Percentiles rank a stretch among this genome's conserved stretches.
phyloP scores from a whole-genome alignment of 2,888 invertebrate genomes.

The Scaptomyza caliginosa region DNA sequence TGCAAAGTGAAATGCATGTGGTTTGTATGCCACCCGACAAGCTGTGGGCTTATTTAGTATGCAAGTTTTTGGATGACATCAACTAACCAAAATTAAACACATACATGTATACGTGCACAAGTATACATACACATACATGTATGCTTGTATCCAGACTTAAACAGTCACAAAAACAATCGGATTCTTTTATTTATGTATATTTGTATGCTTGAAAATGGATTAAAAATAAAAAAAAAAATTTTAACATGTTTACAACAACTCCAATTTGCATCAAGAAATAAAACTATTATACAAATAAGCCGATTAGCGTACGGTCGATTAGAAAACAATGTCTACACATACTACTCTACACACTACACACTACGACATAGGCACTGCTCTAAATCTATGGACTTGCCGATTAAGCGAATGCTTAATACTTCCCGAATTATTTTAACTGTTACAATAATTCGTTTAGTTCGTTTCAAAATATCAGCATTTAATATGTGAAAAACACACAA shows the following conservation, averaged over 20 bases:
- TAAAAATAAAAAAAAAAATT: too few relatives aligned
- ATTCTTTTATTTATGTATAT: background rate
- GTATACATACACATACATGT: too few relatives aligned
- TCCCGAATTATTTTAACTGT: too few relatives aligned
- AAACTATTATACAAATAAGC: too few relatives aligned
- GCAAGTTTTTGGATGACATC: constrained; percentile 72
- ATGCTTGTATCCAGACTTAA: constrained; percentile 3
- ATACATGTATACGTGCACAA: constrained; percentile 15
- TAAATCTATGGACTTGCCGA: background rate
- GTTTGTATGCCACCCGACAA: constrained; percentile 8
- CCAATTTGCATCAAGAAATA: too few relatives aligned
- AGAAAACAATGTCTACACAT: background rate
- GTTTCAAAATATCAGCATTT: background rate
- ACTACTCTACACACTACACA: too few relatives aligned
- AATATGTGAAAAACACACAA: constrained; percentile 29
- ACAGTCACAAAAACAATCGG: constrained; percentile 5
- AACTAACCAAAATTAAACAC: constrained; percentile 62
- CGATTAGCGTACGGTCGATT: background rate
- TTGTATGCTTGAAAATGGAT: too few relatives aligned
- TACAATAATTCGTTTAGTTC: constrained; percentile 2
- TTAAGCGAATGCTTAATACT: too few relatives aligned
- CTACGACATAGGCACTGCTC: background rate
- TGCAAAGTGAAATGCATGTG: constrained; percentile 65
- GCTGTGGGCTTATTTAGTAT: constrained; percentile 72
- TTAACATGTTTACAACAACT: background rate